Conservation (phyloP, 2,888 invertebrate genomes). For the Caenorhabditis afra region DNA sequence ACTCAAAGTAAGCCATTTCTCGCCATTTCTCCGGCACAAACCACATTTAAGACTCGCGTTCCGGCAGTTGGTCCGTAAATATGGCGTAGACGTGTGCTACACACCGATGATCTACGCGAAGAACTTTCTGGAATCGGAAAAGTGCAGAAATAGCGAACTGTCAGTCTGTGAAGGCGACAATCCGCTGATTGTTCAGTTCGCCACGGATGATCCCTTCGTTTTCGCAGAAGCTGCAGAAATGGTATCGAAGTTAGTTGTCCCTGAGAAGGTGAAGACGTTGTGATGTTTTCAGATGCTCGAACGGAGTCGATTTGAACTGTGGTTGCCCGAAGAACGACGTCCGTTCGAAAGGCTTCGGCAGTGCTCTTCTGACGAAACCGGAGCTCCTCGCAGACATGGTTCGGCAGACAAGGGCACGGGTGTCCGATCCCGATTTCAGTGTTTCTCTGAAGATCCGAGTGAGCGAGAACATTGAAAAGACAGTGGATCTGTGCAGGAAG, state of each 20-base stretch:
- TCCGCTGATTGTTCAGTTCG: constrained; percentile 95
- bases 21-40: neutral
- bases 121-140: constrained; percentile 91
- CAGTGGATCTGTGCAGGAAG: constrained; percentile 85
- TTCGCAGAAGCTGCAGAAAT: constrained; percentile 91
- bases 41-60: constrained; percentile 85
- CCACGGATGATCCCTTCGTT: constrained; percentile 89
- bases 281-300: constrained; percentile 85
- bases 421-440: constrained; percentile 86
- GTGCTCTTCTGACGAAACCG: constrained; percentile 83
- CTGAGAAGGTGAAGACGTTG: neutral
- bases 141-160: constrained; percentile 86
- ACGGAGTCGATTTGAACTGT: constrained; percentile 96
- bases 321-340: constrained; percentile 90
- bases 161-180: constrained; percentile 84
- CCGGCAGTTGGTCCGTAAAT: constrained; percentile 87
- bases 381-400: constrained; percentile 90
- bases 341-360: constrained; percentile 70
- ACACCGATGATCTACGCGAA: constrained; percentile 97
- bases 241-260: constrained; percentile 85
- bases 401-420: constrained; percentile 86
- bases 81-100: constrained; percentile 91
- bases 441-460: constrained; percentile 93
- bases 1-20: constrained; percentile 86
- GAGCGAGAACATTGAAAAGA: constrained; percentile 85